phyloP scores from a whole-genome alignment of 2,888 invertebrate species.

The Brachyptera putata region DNA sequence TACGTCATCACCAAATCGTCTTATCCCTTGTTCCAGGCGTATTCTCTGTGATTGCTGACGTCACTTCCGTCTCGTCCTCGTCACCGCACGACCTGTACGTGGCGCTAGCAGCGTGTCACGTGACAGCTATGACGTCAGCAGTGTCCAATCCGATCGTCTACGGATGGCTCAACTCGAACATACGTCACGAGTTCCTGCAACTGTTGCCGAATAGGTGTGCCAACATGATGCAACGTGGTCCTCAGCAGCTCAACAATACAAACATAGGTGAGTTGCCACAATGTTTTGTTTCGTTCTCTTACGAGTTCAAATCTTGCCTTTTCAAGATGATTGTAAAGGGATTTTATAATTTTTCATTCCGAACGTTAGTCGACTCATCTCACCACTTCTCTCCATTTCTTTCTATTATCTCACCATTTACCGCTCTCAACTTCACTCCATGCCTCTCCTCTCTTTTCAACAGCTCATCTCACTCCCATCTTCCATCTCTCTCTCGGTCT shows the following conservation, averaged over 20 bases:
- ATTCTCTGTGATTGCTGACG: constrained; percentile 28
- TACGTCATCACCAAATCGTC: not conserved
- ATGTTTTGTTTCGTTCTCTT: no score
- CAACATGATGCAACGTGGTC: constrained; percentile 13
- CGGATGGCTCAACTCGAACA: constrained; percentile 58
- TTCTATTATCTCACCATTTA: no score
- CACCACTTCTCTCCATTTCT: no score
- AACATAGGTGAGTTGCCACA: constrained; percentile 22
- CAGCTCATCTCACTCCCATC: no score
- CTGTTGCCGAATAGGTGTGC: constrained; percentile 34
- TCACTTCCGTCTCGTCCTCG: not conserved
- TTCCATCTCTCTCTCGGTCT: no score
- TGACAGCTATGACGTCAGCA: constrained; percentile 54
- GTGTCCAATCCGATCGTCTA: constrained; percentile 57
- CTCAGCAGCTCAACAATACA: constrained; percentile 7
- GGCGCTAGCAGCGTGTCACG: constrained; percentile 50
- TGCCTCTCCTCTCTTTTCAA: no score
- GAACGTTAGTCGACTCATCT: no score
- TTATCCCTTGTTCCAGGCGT: constrained; percentile 19
- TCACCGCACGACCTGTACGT: constrained; percentile 41
- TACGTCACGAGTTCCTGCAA: constrained; percentile 48
- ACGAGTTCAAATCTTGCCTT: no score
- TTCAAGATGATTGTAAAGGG: no score
- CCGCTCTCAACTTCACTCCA: no score
- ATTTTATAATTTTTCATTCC: no score